phyloP scores from a whole-genome alignment of 1,140 invertebrate species.

The Penaeus indicus region DNA sequence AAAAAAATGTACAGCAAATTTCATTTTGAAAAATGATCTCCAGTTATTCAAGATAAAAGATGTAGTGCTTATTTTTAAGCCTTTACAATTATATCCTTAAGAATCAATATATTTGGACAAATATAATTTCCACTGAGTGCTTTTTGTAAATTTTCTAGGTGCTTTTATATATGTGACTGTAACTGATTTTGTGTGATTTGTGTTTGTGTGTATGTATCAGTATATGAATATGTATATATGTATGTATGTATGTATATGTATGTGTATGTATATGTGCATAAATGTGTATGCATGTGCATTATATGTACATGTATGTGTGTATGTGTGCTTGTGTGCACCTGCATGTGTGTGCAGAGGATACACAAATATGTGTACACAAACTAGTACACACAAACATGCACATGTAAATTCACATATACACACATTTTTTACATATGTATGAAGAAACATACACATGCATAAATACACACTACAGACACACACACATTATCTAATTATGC shows the following conservation, averaged over 20 bases:
- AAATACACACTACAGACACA: constrained; percentile 11
- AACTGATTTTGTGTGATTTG: too few species aligned
- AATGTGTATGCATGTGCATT: neutral
- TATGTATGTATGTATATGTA: neutral
- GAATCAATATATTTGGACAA: constrained; percentile 56
- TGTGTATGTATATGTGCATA: neutral
- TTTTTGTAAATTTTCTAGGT: constrained; percentile 58
- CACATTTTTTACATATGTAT: too few species aligned
- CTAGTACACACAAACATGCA: too few species aligned
- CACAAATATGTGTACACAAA: too few species aligned
- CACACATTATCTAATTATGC: constrained; percentile 53
- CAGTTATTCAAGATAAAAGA: constrained; percentile 46
- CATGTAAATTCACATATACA: too few species aligned
- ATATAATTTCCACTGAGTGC: constrained; percentile 61
- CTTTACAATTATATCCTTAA: constrained; percentile 37
- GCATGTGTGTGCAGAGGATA: too few species aligned
- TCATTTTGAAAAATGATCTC: constrained; percentile 44
- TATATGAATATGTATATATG: neutral
- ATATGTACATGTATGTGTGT: neutral
- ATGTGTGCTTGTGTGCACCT: neutral
- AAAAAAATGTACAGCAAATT: constrained; percentile 27
- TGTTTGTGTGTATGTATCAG: too few species aligned
- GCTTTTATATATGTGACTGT: constrained; percentile 53
- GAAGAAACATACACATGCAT: neutral
- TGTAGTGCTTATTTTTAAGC: constrained; percentile 30